Evolutionary conservation across 2,113 vertebrate genomes (phyloP).

Genomic region (Tachysurus fulvidraco): DNA sequence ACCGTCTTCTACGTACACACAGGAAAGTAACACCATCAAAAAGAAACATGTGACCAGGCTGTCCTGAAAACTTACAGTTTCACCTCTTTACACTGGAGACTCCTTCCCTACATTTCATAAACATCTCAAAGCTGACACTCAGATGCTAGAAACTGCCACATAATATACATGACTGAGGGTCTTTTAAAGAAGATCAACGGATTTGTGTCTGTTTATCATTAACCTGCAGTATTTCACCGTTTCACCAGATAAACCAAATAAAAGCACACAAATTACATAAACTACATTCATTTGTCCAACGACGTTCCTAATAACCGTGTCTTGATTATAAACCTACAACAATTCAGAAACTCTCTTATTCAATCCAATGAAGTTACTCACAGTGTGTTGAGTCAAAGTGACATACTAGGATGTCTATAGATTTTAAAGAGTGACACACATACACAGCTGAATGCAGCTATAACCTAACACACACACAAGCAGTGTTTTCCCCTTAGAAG

Average conservation of each 20-base stretch:
- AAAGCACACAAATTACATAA: too few relatives aligned
- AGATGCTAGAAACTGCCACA: background rate
- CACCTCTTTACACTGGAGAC: too few relatives aligned
- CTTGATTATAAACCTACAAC: background rate
- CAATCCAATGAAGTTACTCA: background rate
- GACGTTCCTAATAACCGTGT: background rate
- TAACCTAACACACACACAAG: conserved; percentile 8
- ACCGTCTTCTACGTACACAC: background rate
- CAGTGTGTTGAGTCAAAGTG: background rate
- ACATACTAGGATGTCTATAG: conserved; percentile 25
- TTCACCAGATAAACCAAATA: background rate
- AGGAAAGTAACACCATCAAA: background rate
- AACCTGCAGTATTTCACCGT: background rate
- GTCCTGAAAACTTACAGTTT: background rate
- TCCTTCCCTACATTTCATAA: too few relatives aligned
- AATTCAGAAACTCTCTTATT: background rate
- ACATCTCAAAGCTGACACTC: background rate
- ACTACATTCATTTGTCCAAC: background rate
- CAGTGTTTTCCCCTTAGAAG: conserved; percentile 67
- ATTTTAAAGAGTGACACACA: conserved; percentile 56
- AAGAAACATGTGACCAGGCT: background rate
- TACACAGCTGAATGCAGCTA: background rate
- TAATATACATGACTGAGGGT: background rate
- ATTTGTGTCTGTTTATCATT: background rate
- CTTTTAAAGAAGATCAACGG: background rate